These are phyloP conservation scores for Lanius collurio DNA, from an alignment of 2,113 vertebrate species.

Conservation along the genomic window DNA sequence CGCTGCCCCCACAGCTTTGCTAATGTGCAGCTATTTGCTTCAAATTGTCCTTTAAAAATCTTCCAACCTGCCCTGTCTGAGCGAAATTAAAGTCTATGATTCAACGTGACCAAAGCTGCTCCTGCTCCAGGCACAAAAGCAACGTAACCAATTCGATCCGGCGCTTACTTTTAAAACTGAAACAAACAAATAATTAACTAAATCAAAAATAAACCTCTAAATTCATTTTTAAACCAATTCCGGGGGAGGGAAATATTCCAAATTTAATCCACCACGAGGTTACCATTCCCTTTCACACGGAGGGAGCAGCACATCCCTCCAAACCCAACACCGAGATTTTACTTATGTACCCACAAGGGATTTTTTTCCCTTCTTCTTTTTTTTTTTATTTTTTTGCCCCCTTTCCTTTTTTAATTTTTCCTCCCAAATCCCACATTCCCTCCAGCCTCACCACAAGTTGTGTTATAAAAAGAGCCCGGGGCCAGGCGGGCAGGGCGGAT, in stretches of 20 bases:
- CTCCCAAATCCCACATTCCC: background rate
- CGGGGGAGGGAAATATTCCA: accelerated
- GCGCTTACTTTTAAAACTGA: accelerated
- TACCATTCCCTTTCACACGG: accelerated
- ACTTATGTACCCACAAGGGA: background rate
- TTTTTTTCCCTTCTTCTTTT: background rate
- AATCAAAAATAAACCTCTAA: accelerated
- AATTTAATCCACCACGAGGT: accelerated
- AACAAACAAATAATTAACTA: background rate
- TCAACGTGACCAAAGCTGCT: background rate
- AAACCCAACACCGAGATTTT: background rate
- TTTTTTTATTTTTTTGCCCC: background rate
- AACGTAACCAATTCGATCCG: accelerated
- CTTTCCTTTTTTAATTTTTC: background rate
- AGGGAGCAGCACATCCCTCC: background rate
- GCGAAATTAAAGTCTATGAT: background rate
- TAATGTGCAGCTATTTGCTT: background rate
- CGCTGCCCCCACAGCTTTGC: background rate
- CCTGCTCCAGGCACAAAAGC: background rate
- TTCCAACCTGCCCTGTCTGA: background rate
- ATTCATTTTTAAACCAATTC: accelerated
- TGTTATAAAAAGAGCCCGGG: slow-evolving; percentile 43
- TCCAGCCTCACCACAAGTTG: slow-evolving; percentile 59
- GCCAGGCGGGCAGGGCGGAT: slow-evolving; percentile 58
- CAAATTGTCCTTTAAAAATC: background rate